A percentile compares a stretch with the other conserved stretches of the same genome.
Evolutionary conservation across 2,797 vertebrate genomes (phyloP).

Genomic region (Rhincodon typus): DNA sequence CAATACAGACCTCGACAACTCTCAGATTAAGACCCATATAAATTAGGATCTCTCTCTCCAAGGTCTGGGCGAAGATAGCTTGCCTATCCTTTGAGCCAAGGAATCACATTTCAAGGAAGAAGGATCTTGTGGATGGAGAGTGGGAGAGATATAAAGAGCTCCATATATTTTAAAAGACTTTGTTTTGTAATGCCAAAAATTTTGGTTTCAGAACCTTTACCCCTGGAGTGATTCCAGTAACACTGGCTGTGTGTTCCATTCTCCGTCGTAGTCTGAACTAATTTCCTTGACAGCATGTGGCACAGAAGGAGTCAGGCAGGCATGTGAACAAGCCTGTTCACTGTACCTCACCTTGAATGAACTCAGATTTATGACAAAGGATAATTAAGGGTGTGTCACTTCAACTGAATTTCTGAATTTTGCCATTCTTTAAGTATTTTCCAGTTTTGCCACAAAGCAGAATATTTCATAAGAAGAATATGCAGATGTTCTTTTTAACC

Average conservation of each 20-base stretch:
- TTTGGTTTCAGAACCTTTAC: not conserved
- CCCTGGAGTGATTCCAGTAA: not conserved
- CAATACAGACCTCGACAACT: not conserved
- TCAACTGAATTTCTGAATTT: not conserved
- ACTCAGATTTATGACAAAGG: not conserved
- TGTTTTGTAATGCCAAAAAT: not conserved
- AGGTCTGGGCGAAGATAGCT: not conserved
- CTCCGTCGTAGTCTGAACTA: not conserved
- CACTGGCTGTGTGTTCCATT: not conserved
- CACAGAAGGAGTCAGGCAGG: not conserved
- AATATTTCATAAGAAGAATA: not conserved
- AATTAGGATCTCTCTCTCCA: not conserved
- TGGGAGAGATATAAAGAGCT: not conserved
- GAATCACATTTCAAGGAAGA: not conserved
- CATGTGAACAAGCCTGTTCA: not conserved
- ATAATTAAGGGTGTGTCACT: not conserved
- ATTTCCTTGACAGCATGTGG: not conserved
- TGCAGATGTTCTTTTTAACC: not conserved
- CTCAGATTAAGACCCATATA: not conserved
- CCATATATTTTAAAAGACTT: not conserved
- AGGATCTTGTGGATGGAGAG: not conserved
- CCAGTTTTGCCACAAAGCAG: not conserved
- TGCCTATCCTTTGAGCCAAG: not conserved
- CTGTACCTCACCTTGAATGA: not conserved
- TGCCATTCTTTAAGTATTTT: not conserved